Base-by-base conservation (phyloP, 1,140 invertebrate species). In the Acromyrmex heyeri region DNA sequence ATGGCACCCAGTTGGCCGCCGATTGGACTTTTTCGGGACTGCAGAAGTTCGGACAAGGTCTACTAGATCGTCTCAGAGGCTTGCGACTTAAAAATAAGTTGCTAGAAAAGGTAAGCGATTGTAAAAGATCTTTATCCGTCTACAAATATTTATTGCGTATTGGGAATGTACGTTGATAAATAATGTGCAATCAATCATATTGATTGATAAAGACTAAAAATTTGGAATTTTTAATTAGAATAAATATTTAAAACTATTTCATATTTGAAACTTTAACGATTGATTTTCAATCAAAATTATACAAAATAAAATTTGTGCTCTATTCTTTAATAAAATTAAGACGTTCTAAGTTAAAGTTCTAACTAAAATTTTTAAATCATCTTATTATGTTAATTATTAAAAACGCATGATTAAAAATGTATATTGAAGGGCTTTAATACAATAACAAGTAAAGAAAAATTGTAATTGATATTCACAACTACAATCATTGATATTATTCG, bases 21-120 rank as follows among this genome's bases (percentile, higher is more conserved):
- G 98, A 99, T 92, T 98, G 98, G 96, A 98, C 98, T 2, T 99
- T 99, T 95, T 98, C 98, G 2, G 98, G 98, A 3, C 95, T 99
- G 14, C 98, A 99, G 94, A 99, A 99, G 95, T 99, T 99, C 94
- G 99, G 99, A 18, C 98, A 99, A 96, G 98, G 98, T 72, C 96
- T 99, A 92, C 96, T 99, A 90, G 98, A 99, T 94, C 97, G 98
- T 87, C 96, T 99, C 34, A 96, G 97, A 89, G 98, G 98, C 77
- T 95, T 98, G 24, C 97, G 97, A 94, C 95, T 99, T 78, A 97
- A 97, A 53, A 97, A 96, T 92, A 98, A 97, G 94, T 95, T 99
- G 69, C 96, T 99, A 55, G 97, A 99, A 95, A 99, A 98, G 96
- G 98, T 98, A 95, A 92, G 77, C 90, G 62, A 44, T 7, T 24